These are phyloP conservation scores for Conops quadrifasciatus DNA, from an alignment of 2,888 invertebrate species.

Conservation along the genomic window DNA sequence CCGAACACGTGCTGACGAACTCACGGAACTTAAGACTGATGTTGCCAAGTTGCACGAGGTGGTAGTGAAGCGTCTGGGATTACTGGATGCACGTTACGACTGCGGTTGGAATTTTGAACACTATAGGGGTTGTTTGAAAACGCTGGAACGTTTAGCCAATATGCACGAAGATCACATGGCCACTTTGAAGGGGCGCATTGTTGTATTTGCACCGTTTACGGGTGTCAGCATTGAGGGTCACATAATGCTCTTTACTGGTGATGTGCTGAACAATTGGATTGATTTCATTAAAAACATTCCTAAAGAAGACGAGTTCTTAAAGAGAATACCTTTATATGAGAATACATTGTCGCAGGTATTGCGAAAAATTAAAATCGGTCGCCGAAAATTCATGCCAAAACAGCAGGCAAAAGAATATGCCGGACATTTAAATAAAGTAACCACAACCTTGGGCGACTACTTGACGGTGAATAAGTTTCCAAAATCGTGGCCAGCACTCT, in stretches of 20 bases:
- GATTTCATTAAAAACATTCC: conserved; percentile 85
- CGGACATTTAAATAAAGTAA: conserved; percentile 81
- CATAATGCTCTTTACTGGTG: conserved; percentile 89
- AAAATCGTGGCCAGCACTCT: conserved; percentile 74
- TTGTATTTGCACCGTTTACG: conserved; percentile 89
- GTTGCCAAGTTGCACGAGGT: conserved; percentile 67
- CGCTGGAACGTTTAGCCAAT: conserved; percentile 77
- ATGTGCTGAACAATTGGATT: conserved; percentile 93
- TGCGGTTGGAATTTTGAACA: conserved; percentile 90
- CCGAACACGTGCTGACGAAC: conserved; percentile 72
- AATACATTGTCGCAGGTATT: conserved; percentile 84
- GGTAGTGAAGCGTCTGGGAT: conserved; percentile 64
- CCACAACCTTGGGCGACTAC: conserved; percentile 84
- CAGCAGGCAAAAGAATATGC: conserved; percentile 88
- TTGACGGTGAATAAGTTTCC: conserved; percentile 75
- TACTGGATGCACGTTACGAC: conserved; percentile 77
- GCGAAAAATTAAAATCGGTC: conserved; percentile 82
- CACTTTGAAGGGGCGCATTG: conserved; percentile 75
- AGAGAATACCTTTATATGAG: conserved; percentile 83
- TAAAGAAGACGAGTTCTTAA: conserved; percentile 77
- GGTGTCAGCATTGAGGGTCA: conserved; percentile 92
- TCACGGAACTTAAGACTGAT: conserved; percentile 76
- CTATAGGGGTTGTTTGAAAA: conserved; percentile 88
- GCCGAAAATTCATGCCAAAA: conserved; percentile 91
- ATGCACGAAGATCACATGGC: conserved; percentile 78